Evolutionary conservation across 2,888 invertebrate species (phyloP).

Genomic region (Seira sanloemensis): DNA sequence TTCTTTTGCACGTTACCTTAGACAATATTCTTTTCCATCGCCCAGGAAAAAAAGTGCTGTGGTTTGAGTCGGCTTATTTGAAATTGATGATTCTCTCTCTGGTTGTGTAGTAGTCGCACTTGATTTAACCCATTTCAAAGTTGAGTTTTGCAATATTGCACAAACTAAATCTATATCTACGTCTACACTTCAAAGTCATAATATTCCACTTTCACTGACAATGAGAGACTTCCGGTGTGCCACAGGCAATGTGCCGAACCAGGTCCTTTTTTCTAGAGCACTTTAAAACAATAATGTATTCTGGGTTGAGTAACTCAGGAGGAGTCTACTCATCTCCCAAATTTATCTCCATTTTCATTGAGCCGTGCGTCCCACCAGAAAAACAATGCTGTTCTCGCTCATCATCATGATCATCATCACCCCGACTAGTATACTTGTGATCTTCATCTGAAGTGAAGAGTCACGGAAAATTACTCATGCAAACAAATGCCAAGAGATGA

Average conservation of each 20-base stretch:
- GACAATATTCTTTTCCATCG: no score
- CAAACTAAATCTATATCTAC: constrained; percentile 6
- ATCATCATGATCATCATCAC: constrained; percentile 6
- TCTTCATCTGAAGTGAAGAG: constrained; percentile 19
- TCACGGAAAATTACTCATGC: constrained; percentile 60
- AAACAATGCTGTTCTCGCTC: constrained; percentile 20
- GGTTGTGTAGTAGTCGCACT: background rate
- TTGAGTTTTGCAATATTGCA: background rate
- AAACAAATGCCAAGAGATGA: constrained; percentile 34
- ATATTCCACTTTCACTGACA: background rate
- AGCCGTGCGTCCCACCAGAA: background rate
- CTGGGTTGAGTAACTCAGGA: background rate
- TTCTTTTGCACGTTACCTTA: no score
- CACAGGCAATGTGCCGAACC: background rate
- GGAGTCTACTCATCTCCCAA: background rate
- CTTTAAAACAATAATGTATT: background rate
- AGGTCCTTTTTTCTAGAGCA: background rate
- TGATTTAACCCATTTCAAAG: constrained; percentile 9
- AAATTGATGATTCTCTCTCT: background rate
- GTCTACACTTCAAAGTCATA: constrained; percentile 6
- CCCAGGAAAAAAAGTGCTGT: no score
- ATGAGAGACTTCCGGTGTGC: constrained; percentile 9
- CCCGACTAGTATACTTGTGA: background rate
- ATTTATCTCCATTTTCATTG: constrained; percentile 3
- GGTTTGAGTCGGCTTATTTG: background rate